phyloP scores from a whole-genome alignment of 2,797 vertebrate genomes.

The Tokudaia muenninki region DNA sequence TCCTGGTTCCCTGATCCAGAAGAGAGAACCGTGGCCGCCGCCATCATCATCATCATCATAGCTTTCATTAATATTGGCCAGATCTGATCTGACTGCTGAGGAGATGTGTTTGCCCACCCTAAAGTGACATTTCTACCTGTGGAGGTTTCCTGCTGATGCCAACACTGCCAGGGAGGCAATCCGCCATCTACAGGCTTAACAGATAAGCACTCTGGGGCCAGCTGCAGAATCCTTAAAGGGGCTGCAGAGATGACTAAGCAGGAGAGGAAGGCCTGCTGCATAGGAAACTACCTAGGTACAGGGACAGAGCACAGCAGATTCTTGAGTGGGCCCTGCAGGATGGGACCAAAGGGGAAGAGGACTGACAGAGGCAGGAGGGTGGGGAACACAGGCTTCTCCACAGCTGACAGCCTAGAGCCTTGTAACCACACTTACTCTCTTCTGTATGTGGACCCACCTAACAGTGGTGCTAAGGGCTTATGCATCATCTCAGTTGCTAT shows the following conservation, averaged over 20 bases:
- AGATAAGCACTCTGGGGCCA: not conserved
- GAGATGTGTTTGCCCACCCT: not conserved
- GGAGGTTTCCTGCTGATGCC: not conserved
- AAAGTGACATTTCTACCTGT: not conserved
- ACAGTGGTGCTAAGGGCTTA: slow-evolving; percentile 15
- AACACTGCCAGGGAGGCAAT: not conserved
- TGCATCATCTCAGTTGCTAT: slow-evolving; percentile 67
- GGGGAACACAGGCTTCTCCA: not conserved
- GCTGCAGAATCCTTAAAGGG: not conserved
- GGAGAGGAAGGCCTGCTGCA: not conserved
- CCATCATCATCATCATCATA: no score
- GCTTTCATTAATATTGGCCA: not conserved
- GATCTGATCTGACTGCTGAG: not conserved
- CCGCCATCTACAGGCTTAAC: not conserved
- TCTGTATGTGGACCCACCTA: not conserved
- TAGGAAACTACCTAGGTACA: no score
- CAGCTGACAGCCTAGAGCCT: no score
- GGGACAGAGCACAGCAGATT: not conserved
- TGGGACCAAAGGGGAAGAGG: not conserved
- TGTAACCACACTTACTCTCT: not conserved
- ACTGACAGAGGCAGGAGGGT: not conserved
- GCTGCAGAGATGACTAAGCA: not conserved
- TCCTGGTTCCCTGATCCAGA: no score
- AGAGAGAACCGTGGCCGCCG: not conserved
- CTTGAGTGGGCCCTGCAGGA: not conserved